phyloP scores from a whole-genome alignment of 1,140 invertebrate species.

The Thrips palmi region DNA sequence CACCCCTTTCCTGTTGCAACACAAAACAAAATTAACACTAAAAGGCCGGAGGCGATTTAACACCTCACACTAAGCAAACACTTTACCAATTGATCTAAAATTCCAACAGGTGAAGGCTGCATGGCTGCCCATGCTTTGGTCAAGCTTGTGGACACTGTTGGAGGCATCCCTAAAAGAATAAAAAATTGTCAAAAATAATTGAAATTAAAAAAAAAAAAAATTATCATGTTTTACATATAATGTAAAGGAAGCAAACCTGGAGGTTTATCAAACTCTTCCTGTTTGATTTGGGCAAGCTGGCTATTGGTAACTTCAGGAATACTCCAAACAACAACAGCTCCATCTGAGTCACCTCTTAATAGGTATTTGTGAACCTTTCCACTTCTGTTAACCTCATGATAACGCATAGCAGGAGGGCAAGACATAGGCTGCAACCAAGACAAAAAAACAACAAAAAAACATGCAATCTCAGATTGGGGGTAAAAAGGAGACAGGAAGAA shows the following conservation, averaged over 20 bases:
- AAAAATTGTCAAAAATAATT: conserved; percentile 4
- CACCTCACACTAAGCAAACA: conserved; percentile 4
- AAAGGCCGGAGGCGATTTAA: conserved; percentile 11
- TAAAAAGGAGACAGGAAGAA: neutral
- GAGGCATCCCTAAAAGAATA: conserved; percentile 30
- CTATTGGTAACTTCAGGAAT: conserved; percentile 60
- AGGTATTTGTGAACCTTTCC: conserved; percentile 43
- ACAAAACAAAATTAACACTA: conserved; percentile 10
- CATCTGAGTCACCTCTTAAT: conserved; percentile 76
- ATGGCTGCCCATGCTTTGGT: conserved; percentile 71
- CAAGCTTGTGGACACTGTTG: conserved; percentile 58
- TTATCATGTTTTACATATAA: conserved; percentile 3
- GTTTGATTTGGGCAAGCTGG: conserved; percentile 43
- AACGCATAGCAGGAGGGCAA: conserved; percentile 74
- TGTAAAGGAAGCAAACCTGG: conserved; percentile 21
- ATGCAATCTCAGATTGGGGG: conserved; percentile 2
- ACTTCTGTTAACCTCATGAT: conserved; percentile 32
- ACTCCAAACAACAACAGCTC: conserved; percentile 69
- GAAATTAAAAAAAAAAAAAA: conserved; percentile 5
- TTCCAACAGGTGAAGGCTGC: conserved; percentile 71
- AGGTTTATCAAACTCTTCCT: conserved; percentile 26
- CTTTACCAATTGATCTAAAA: conserved; percentile 70
- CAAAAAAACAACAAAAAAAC: conserved; percentile 8
- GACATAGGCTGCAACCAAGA: conserved; percentile 47
- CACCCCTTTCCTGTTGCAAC: too few species aligned